These are phyloP conservation scores for Melanotaenia trifasciata DNA, from an alignment of 2,797 vertebrate genomes.

Conservation along the genomic window DNA sequence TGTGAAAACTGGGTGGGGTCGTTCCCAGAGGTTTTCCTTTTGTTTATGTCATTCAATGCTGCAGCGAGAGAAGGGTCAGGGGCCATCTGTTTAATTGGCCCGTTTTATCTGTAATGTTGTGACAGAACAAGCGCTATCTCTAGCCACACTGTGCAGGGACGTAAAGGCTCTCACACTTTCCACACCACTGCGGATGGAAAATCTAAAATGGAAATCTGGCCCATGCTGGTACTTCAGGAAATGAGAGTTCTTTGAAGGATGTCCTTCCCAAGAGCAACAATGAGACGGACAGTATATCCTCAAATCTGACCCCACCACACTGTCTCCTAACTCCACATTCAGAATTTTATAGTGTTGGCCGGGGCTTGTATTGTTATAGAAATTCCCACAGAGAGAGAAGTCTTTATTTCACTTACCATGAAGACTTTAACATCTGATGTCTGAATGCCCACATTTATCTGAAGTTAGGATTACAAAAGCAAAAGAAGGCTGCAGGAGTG, in stretches of 20 bases:
- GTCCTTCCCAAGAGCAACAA: constrained; percentile 37
- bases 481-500: background rate
- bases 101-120: constrained; percentile 62
- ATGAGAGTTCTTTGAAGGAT: constrained; percentile 57
- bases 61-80: constrained; percentile 46
- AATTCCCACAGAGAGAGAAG: constrained; percentile 15
- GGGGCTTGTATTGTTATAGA: constrained; percentile 32
- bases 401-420: constrained; percentile 37
- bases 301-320: constrained; percentile 41
- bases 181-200: constrained; percentile 57
- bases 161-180: constrained; percentile 61
- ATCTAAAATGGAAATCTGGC: constrained; percentile 71
- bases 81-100: constrained; percentile 72
- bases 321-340: constrained; percentile 37
- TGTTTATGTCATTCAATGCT: constrained; percentile 64
- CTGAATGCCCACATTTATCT: constrained; percentile 5
- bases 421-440: constrained; percentile 52
- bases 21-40: constrained; percentile 44
- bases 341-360: constrained; percentile 30
- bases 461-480: background rate
- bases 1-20: constrained; percentile 58
- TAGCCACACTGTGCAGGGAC: constrained; percentile 56
- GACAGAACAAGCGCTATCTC: constrained; percentile 71
- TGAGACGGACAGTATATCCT: constrained; percentile 38
- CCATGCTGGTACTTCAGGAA: constrained; percentile 58